These are phyloP conservation scores for Sinonovacula constricta DNA, from an alignment of 1,140 invertebrate genomes.

Conservation along the genomic window DNA sequence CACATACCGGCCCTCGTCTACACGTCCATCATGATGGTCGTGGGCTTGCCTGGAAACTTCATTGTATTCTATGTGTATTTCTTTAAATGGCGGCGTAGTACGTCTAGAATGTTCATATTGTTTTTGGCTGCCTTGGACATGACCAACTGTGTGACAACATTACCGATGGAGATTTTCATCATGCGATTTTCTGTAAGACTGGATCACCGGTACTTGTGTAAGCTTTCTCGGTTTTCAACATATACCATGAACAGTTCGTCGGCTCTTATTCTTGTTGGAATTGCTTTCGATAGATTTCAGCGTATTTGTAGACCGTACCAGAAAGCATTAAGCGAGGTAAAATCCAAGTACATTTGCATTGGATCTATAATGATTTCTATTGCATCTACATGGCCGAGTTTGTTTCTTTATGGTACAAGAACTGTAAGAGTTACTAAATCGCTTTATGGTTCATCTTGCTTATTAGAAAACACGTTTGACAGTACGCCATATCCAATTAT, in stretches of 20 bases:
- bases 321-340: slow-evolving; percentile 9
- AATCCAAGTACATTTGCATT: slow-evolving; percentile 44
- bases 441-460: slow-evolving; percentile 15
- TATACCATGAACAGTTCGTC: slow-evolving; percentile 46
- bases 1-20: slow-evolving; percentile 39
- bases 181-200: slow-evolving; percentile 32
- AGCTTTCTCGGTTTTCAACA: slow-evolving; percentile 34
- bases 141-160: slow-evolving; percentile 25
- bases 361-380: slow-evolving; percentile 14
- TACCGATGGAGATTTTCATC: slow-evolving; percentile 47
- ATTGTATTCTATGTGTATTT: slow-evolving; percentile 48
- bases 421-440: not conserved
- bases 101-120: slow-evolving; percentile 49
- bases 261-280: slow-evolving; percentile 28
- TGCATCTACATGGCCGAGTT: slow-evolving; percentile 20
- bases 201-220: slow-evolving; percentile 28
- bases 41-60: slow-evolving; percentile 50
- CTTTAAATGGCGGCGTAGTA: slow-evolving; percentile 39
- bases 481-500: slow-evolving; percentile 10
- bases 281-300: slow-evolving; percentile 35
- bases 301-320: slow-evolving; percentile 40
- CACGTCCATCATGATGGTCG: slow-evolving; percentile 28
- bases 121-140: slow-evolving; percentile 45
- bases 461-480: slow-evolving; percentile 28
- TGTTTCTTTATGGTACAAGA: slow-evolving; percentile 37